These are phyloP conservation scores for Hemiscyllium ocellatum DNA, from an alignment of 2,113 vertebrate species.

Conservation along the genomic window DNA sequence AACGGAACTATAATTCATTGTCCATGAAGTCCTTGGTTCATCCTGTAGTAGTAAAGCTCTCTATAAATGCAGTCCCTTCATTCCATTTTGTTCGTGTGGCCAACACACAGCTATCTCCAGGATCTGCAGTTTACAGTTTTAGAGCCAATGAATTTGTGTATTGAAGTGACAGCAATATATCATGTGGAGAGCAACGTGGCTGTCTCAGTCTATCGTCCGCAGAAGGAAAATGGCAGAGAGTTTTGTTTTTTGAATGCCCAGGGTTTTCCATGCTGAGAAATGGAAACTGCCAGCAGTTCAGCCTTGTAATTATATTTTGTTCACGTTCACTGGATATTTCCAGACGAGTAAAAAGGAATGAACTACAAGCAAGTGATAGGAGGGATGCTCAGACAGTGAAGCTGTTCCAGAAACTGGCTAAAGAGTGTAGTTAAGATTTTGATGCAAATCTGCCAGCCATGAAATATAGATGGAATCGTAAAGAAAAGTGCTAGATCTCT, in stretches of 20 bases:
- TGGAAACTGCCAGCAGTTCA: background rate
- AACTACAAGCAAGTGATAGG: background rate
- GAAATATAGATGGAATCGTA: background rate
- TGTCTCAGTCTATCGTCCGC: background rate
- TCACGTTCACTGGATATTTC: background rate
- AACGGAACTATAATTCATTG: background rate
- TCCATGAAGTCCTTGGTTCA: background rate
- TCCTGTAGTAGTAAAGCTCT: background rate
- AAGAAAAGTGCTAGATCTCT: background rate
- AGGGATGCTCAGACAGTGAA: background rate
- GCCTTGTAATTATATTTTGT: background rate
- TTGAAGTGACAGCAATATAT: background rate
- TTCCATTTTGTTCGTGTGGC: background rate
- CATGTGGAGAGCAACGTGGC: background rate
- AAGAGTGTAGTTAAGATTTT: background rate
- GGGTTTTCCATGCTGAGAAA: background rate
- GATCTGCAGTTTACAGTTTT: background rate
- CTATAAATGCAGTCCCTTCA: background rate
- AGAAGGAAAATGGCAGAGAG: background rate
- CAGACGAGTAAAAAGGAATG: background rate
- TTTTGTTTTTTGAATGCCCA: background rate
- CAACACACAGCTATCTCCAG: background rate
- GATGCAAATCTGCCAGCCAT: background rate
- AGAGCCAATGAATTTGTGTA: background rate
- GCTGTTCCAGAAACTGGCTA: background rate